Conservation (phyloP, 2,888 invertebrate genomes). For the Cantharis lateralis region DNA sequence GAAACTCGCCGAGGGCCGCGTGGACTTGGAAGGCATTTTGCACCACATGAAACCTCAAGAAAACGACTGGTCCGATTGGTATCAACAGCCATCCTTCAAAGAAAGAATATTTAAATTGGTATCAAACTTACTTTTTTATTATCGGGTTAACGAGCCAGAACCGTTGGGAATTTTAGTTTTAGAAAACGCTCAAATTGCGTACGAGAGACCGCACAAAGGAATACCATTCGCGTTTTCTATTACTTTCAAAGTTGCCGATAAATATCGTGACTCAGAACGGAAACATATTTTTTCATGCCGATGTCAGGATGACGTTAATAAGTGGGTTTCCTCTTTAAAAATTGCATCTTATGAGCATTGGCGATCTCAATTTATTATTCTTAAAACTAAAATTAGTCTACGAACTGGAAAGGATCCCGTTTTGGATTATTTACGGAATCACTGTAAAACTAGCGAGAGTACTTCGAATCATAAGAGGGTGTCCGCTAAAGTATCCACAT, state of each 20-base stretch:
- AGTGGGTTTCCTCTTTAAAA: conserved; percentile 71
- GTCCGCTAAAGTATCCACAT: conserved; percentile 45
- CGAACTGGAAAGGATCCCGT: conserved; percentile 68
- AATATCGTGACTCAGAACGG: conserved; percentile 56
- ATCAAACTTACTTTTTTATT: conserved; percentile 77
- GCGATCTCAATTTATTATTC: conserved; percentile 64
- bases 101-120: conserved; percentile 78
- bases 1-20: conserved; percentile 63
- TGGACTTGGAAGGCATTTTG: conserved; percentile 72
- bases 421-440: conserved; percentile 48
- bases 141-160: conserved; percentile 68
- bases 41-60: conserved; percentile 70
- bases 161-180: conserved; percentile 76
- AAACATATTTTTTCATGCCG: conserved; percentile 73
- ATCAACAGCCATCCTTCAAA: conserved; percentile 62
- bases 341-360: conserved; percentile 75
- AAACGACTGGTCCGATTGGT: conserved; percentile 58
- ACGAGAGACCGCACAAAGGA: conserved; percentile 67
- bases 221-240: conserved; percentile 78
- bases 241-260: conserved; percentile 64
- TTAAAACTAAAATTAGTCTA: conserved; percentile 69
- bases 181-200: conserved; percentile 72
- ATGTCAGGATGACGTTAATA: conserved; percentile 70
- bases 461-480: conserved; percentile 34
- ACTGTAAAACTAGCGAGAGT: conserved; percentile 36